Evolutionary conservation across 92 coral and sea anemone genomes (phyloP), one percentile per base, ranked within the genome.

Genomic region (Palythoa grandis): DNA sequence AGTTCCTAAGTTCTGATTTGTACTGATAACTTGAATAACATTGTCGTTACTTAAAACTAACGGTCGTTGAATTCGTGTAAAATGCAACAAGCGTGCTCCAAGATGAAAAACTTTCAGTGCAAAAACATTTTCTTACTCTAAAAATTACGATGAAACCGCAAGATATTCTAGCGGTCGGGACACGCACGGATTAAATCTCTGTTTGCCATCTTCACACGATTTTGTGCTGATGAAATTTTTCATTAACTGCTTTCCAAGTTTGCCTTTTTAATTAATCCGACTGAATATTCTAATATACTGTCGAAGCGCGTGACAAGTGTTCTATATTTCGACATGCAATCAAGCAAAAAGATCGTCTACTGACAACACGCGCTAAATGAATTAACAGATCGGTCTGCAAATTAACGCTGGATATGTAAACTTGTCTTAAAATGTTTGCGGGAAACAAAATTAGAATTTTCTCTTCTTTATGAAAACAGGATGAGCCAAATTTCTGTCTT

Each of bases 171-270:
- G 65, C 20, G 80, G 73, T 19, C n/a, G n/a, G 19, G 73, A 67
- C 85, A 66, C 85, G 73, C 74, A 61, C 39, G 69, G 24, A 25
- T 15, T 43, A 66, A 80, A 80, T 43, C 85, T 79, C 54, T 80
- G 54, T 80, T 80, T 80, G 60, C 43, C 63, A 65, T 65, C 85
- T 80, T 80, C 85, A 80, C 63, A 38, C 50, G 85, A 79, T 79
- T 79, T 79, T 40, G 37, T 60, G 84, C 84, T 79, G 84, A 80
- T 80, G 85, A 80, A 80, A 80, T 43, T 65, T 80, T 80, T 80
- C 85, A 80, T 80, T 80, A 80, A 80, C 85, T 66, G 85, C 85
- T 80, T 80, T 80, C 47, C 74, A 66, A 80, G 74, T 80, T 80
- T 80, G 85, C 43, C 38, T 53, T 80, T 80, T 80, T 80, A 80